A percentile compares a stretch with the other conserved stretches of the same genome.
Evolutionary conservation across 2,113 vertebrate species (phyloP).

Genomic region (Numida meleagris): DNA sequence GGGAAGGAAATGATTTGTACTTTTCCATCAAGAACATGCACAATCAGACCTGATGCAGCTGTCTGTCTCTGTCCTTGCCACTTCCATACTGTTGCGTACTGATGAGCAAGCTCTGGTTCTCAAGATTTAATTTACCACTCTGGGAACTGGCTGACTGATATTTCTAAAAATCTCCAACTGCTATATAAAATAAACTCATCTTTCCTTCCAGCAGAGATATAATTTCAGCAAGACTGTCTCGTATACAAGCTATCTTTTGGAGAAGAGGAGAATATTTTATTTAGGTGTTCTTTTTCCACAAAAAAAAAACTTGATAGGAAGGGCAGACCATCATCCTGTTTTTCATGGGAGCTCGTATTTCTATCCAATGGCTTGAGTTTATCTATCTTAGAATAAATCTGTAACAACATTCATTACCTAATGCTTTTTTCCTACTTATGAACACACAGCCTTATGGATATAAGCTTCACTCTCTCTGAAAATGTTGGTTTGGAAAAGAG

Average conservation of each 20-base stretch:
- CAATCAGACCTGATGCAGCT: slow-evolving; percentile 15
- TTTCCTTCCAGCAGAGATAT: slow-evolving; percentile 26
- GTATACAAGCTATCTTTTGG: not conserved
- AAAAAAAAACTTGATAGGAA: not conserved
- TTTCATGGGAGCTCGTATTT: not conserved
- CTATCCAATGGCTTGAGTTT: not conserved
- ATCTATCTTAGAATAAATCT: not conserved
- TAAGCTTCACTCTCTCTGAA: not conserved
- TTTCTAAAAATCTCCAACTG: slow-evolving; percentile 48
- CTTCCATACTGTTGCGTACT: slow-evolving; percentile 18
- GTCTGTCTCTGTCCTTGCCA: slow-evolving; percentile 12
- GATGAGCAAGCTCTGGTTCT: slow-evolving; percentile 29
- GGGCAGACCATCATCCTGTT: not conserved
- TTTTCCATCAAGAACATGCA: slow-evolving; percentile 71
- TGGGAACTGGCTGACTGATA: slow-evolving; percentile 47
- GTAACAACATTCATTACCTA: not conserved
- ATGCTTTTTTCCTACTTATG: not conserved
- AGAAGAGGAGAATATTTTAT: not conserved
- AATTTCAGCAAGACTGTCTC: slow-evolving; percentile 45
- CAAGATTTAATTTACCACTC: slow-evolving; percentile 70
- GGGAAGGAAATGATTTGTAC: slow-evolving; percentile 67
- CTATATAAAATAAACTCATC: slow-evolving; percentile 60
- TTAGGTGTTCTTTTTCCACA: not conserved
- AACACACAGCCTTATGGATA: not conserved
- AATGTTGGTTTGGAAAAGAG: not conserved